Base-by-base conservation (phyloP, 2,888 invertebrate genomes). In the Polietes domitor region DNA sequence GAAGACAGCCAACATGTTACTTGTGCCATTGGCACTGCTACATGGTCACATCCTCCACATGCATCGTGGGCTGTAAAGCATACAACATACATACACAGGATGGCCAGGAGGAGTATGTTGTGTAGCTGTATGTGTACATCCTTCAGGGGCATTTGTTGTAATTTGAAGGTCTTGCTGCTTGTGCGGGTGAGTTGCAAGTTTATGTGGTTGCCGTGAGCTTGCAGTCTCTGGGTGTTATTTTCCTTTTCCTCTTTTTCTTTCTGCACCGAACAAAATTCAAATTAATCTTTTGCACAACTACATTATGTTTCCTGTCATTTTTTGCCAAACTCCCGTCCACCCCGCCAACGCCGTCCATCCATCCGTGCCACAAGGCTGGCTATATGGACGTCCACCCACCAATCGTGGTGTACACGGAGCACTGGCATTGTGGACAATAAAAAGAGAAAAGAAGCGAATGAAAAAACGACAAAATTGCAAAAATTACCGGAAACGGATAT, bases 401-500 rank as follows among this genome's bases (percentile, higher is more conserved):
- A 72, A n/a, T 58, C 71, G 75, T 71, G 1, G 12, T 74, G 61
- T 53, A 41, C 21, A 77, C 41, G 26, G 26, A 47, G 37, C 1
- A 37, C 28, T 61, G 26, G 65, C 28, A 2, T 15, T 28, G 37
- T 63, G 26, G 74, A 50, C 71, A 80, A 75, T 21, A 71, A 68
- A 0, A 76, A 76, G 28, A 3, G 3, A 53, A 37, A 78, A 72
- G 19, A 68, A 50, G 21, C 7, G 21, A 37, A 17, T 12, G 9
- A 76, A 77, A 75, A 28, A 12, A 75, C 53, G 77, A 61, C 80
- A 80, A 82, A 84, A 84, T 84, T 82, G 80, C 82, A 80, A 80
- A 82, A 85, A 85, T 85, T 85, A 80, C 82, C 82, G 85, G 82
- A 85, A 85, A 82, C 85, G 82, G 85, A 85, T 82, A 80, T 82